Conservation (phyloP, 2,888 invertebrate genomes). For the Pheosia tremula region DNA sequence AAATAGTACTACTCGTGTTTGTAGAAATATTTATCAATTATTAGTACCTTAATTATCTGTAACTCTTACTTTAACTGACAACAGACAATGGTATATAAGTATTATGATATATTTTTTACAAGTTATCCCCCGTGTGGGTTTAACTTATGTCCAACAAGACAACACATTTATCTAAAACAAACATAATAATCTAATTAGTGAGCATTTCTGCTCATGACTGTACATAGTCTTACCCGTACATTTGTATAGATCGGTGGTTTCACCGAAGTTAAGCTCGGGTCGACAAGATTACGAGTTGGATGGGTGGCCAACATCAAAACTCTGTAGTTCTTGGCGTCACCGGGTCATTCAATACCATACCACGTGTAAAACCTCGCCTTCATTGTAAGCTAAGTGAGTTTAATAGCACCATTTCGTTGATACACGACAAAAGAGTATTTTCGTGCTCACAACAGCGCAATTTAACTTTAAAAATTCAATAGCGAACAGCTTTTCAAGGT, state of each 20-base stretch:
- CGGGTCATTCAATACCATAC: not conserved
- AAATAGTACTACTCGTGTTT: too few relatives aligned
- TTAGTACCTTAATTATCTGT: not conserved
- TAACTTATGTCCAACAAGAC: not conserved
- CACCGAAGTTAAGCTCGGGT: not conserved
- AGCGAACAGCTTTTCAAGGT: not conserved
- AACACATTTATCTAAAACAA: not conserved
- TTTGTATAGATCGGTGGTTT: not conserved
- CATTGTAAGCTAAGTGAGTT: slow-evolving; percentile 3
- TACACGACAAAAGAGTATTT: not conserved
- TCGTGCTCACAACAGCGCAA: not conserved
- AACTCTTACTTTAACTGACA: not conserved
- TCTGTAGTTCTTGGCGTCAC: not conserved
- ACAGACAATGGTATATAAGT: not conserved
- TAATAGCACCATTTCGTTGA: not conserved
- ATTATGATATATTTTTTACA: not conserved
- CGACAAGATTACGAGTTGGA: not conserved
- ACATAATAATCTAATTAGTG: slow-evolving; percentile 13
- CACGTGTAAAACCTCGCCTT: slow-evolving; percentile 10
- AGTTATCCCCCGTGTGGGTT: not conserved
- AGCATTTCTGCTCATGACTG: slow-evolving; percentile 29
- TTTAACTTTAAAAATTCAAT: not conserved
- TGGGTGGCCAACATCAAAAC: not conserved
- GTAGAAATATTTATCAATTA: too few relatives aligned
- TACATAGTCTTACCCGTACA: slow-evolving; percentile 36